Percentiles rank a stretch among this genome's conserved stretches.
Evolutionary conservation across 2,797 vertebrate species (phyloP).

Genomic region (Euthynnus affinis): DNA sequence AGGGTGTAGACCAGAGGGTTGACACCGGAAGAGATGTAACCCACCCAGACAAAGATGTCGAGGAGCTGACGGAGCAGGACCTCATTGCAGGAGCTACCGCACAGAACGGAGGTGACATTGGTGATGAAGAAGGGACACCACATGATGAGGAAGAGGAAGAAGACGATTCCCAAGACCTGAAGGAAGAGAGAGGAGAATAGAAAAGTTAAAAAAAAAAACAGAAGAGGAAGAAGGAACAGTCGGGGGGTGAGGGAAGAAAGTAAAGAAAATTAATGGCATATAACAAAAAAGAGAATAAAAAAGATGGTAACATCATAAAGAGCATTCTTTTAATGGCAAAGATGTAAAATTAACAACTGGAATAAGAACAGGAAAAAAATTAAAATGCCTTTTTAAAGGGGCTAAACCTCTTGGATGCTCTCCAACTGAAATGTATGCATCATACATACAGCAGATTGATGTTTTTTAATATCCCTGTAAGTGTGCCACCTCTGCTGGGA

Average conservation of each 20-base stretch:
- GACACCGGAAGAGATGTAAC: slow-evolving; percentile 97
- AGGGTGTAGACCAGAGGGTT: slow-evolving; percentile 98
- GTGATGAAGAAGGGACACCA: slow-evolving; percentile 99
- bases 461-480: background rate
- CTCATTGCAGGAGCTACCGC: slow-evolving; percentile 90
- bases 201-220: too few species aligned
- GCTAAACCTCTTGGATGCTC: background rate
- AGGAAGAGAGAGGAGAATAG: background rate
- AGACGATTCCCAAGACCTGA: slow-evolving; percentile 94
- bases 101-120: slow-evolving; percentile 95
- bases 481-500: background rate
- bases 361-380: background rate
- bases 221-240: too few species aligned
- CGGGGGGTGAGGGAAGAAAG: too few species aligned
- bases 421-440: background rate
- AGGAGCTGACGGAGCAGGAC: slow-evolving; percentile 92
- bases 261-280: too few species aligned
- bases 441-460: background rate
- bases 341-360: background rate
- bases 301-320: background rate
- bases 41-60: slow-evolving; percentile 98
- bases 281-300: too few species aligned
- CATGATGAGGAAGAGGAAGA: slow-evolving; percentile 99
- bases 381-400: background rate
- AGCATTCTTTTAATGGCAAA: background rate